phyloP scores from a whole-genome alignment of 2,888 invertebrate genomes.

The Aquatica leii region DNA sequence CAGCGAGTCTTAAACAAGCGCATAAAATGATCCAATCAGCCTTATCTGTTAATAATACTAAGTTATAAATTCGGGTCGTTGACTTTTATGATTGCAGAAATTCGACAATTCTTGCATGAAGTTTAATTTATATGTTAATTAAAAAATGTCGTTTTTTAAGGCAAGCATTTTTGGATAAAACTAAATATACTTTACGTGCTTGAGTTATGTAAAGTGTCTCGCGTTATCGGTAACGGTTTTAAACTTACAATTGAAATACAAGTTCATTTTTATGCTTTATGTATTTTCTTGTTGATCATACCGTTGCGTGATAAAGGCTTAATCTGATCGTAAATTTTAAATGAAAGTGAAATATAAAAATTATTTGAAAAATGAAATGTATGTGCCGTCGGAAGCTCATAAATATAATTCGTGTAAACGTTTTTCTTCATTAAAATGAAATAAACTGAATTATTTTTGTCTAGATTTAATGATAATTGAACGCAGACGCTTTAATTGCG shows the following conservation, averaged over 20 bases:
- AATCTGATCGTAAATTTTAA: too few species aligned
- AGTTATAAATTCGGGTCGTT: slow-evolving; percentile 23
- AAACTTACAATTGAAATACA: slow-evolving; percentile 6
- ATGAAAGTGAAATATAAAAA: too few species aligned
- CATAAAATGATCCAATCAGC: slow-evolving; percentile 25
- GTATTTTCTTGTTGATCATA: background rate
- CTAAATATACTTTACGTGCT: too few species aligned
- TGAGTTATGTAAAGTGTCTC: too few species aligned
- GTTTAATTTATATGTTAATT: slow-evolving; percentile 13
- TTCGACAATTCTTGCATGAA: slow-evolving; percentile 12
- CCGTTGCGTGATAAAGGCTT: slow-evolving; percentile 1
- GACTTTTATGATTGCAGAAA: slow-evolving; percentile 18
- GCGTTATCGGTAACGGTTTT: background rate
- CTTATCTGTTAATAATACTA: slow-evolving; percentile 24
- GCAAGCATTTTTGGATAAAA: background rate
- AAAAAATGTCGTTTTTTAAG: slow-evolving; percentile 3
- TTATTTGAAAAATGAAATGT: too few species aligned
- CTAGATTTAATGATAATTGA: too few species aligned
- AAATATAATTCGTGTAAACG: too few species aligned
- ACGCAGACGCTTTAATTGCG: too few species aligned
- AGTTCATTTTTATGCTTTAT: slow-evolving; percentile 4
- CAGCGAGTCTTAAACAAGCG: slow-evolving; percentile 15
- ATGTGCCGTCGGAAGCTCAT: too few species aligned
- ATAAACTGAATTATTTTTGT: too few species aligned
- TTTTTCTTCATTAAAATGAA: too few species aligned